Percentiles rank a stretch among this genome's conserved stretches.
Conservation (phyloP, 2,113 vertebrate species). For the Naja naja region DNA sequence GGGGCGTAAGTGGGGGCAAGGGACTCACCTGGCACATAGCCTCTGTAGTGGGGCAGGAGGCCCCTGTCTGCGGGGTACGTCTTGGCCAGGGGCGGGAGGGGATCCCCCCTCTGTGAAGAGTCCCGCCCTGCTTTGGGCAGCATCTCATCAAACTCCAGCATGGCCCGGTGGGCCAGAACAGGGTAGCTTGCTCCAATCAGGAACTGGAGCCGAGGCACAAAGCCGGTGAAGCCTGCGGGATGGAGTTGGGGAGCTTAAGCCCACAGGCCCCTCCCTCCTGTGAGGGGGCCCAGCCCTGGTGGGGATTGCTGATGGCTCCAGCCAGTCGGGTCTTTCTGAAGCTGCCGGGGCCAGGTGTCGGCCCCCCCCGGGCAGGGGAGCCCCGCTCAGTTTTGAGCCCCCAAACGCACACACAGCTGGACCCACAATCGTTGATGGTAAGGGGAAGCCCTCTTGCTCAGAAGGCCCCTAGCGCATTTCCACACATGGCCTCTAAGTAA, state of each 20-base stretch:
- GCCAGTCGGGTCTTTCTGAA: background rate
- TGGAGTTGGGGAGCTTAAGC: background rate
- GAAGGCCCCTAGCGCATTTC: background rate
- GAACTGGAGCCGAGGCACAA: constrained; percentile 66
- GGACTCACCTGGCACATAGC: constrained; percentile 77
- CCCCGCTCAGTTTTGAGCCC: background rate
- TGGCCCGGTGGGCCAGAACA: constrained; percentile 63
- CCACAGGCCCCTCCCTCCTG: no score
- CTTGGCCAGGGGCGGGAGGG: constrained; percentile 33
- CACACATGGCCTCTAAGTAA: background rate
- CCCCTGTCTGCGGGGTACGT: constrained; percentile 62
- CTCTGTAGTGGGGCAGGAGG: constrained; percentile 73
- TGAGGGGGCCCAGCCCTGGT: no score
- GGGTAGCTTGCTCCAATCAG: constrained; percentile 69
- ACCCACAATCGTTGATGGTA: background rate
- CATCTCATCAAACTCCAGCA: constrained; percentile 70
- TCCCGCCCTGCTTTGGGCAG: background rate
- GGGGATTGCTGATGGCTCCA: background rate
- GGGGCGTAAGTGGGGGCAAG: no score
- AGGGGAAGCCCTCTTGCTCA: background rate
- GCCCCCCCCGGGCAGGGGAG: background rate
- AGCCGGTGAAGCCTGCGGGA: constrained; percentile 71
- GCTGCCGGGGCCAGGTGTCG: background rate
- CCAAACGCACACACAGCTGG: background rate
- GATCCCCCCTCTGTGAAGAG: background rate